These are phyloP conservation scores for Merluccius polli DNA, from an alignment of 2,797 vertebrate species.

Conservation along the genomic window DNA sequence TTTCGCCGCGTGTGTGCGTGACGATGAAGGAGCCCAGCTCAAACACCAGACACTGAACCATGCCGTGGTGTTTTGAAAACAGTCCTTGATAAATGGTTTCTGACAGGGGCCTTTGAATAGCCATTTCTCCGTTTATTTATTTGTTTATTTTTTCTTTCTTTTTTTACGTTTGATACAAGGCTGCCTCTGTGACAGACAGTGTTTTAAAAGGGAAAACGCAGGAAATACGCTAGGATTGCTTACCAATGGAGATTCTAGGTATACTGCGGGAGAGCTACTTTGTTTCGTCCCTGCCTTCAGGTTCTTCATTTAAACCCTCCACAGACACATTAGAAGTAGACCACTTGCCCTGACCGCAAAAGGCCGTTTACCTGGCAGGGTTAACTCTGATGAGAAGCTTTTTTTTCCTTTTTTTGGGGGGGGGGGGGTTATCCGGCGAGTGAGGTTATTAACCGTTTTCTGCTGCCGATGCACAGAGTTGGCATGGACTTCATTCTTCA, in stretches of 20 bases:
- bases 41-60: background rate
- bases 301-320: conserved; percentile 33
- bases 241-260: background rate
- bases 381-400: conserved; percentile 49
- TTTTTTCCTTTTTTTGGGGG: conserved; percentile 47
- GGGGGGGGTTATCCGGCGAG: conserved; percentile 19
- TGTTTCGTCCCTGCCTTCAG: background rate
- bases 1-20: background rate
- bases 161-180: conserved; percentile 21
- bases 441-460: conserved; percentile 38
- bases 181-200: conserved; percentile 3
- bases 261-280: background rate
- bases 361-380: conserved; percentile 37
- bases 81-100: conserved; percentile 8
- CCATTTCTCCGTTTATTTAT: conserved; percentile 18
- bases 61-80: background rate
- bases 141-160: background rate
- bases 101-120: conserved; percentile 22
- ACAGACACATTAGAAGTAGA: conserved; percentile 40
- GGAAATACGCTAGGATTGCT: background rate
- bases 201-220: background rate
- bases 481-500: conserved; percentile 49
- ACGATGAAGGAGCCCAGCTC: background rate
- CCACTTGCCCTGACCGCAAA: conserved; percentile 34
- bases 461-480: conserved; percentile 48